Percentiles rank a stretch among this genome's conserved stretches.
phyloP scores from a whole-genome alignment of 2,888 invertebrate species.

The Ceriagrion tenellum region DNA sequence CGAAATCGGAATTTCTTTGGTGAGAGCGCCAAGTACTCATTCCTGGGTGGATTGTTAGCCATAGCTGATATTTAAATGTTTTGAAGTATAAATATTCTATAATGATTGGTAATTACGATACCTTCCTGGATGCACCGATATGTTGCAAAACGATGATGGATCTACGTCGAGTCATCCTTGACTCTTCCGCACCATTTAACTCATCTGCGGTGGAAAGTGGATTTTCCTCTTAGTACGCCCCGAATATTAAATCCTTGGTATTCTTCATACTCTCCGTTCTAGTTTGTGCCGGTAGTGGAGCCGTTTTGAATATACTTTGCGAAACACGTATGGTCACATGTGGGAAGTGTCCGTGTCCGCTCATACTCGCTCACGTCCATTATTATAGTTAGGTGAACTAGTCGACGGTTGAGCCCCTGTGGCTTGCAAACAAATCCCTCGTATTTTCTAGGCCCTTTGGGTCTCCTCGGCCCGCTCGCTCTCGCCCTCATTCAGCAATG shows the following conservation, averaged over 20 bases:
- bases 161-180: no score
- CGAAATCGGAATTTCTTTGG: no score
- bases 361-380: background rate
- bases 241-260: background rate
- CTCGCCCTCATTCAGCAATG: conserved; percentile 14
- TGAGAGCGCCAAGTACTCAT: no score
- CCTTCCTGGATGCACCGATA: no score
- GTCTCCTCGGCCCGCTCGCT: background rate
- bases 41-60: no score
- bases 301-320: no score
- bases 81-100: no score
- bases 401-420: background rate
- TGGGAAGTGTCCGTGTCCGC: background rate
- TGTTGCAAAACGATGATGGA: no score
- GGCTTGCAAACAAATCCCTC: background rate
- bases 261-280: background rate
- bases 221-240: background rate
- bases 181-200: no score
- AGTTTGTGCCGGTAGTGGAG: background rate
- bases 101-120: no score
- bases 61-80: no score
- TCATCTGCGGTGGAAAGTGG: background rate
- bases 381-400: background rate
- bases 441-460: background rate
- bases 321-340: no score